Evolutionary conservation across 2,113 vertebrate genomes (phyloP).

Genomic region (Vulpes lagopus): DNA sequence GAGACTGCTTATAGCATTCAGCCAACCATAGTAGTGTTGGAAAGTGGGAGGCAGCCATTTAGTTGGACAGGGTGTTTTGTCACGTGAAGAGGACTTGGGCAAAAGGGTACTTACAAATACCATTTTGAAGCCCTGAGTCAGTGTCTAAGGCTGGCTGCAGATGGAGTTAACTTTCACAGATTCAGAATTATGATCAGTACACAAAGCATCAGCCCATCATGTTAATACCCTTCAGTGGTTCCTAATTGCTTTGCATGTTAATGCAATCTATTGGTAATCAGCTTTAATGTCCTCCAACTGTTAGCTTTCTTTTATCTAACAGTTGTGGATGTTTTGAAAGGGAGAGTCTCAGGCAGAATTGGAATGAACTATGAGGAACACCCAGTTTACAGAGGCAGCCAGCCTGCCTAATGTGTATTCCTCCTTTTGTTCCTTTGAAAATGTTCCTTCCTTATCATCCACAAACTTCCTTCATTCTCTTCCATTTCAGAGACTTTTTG

Average conservation of each 20-base stretch:
- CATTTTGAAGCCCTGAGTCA: not conserved
- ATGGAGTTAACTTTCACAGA: not conserved
- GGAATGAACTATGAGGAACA: constrained; percentile 45
- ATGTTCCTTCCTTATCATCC: not conserved
- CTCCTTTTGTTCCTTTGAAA: constrained; percentile 48
- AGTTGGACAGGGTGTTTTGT: not conserved
- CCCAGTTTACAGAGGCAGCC: constrained; percentile 16
- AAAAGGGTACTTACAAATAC: not conserved
- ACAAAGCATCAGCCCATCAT: not conserved
- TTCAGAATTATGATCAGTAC: constrained; percentile 31
- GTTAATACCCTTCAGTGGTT: constrained; percentile 20
- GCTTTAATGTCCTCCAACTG: constrained; percentile 67
- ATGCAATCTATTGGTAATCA: constrained; percentile 65
- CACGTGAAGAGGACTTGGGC: not conserved
- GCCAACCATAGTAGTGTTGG: not conserved
- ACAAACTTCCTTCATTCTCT: constrained; percentile 2
- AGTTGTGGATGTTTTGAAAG: constrained; percentile 65
- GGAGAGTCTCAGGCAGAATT: constrained; percentile 15
- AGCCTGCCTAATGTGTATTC: not conserved
- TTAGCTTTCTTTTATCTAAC: constrained; percentile 59
- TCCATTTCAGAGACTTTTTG: not conserved
- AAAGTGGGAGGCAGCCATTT: not conserved
- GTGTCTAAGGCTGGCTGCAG: not conserved
- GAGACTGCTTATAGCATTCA: not conserved
- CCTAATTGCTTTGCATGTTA: constrained; percentile 70